Conservation (phyloP, 2,113 vertebrate species). For the Chamaea fasciata region DNA sequence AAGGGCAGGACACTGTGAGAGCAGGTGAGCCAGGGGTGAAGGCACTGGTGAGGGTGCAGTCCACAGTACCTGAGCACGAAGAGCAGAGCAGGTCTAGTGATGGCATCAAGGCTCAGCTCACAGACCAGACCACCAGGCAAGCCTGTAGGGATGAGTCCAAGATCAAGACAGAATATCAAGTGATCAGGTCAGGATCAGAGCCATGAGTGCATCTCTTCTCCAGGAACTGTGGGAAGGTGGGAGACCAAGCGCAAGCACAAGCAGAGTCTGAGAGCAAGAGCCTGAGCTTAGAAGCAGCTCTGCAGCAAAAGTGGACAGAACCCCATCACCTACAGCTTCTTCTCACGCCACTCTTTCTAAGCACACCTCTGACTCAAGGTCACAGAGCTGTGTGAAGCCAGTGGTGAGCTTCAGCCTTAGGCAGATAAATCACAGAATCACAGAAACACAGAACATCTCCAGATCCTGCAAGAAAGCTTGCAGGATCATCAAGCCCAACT, state of each 20-base stretch:
- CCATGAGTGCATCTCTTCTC: not conserved
- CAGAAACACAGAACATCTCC: not conserved
- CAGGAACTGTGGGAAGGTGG: not conserved
- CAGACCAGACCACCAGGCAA: not conserved
- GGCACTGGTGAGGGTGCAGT: not conserved
- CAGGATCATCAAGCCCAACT: not conserved
- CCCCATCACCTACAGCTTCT: not conserved
- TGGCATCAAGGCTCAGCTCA: not conserved
- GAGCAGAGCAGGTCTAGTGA: not conserved
- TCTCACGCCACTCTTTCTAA: not conserved
- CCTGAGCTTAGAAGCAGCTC: not conserved
- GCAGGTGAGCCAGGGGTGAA: not conserved
- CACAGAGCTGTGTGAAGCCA: not conserved
- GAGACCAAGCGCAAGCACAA: not conserved
- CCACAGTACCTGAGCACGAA: accelerated
- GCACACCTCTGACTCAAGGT: not conserved
- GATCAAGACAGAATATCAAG: not conserved
- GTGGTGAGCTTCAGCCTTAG: not conserved
- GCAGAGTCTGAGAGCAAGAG: not conserved
- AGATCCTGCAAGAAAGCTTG: not conserved
- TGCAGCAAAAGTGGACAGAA: not conserved
- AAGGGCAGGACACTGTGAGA: not conserved
- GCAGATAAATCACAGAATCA: not conserved
- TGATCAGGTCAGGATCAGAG: not conserved
- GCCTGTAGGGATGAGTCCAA: not conserved